These are phyloP conservation scores for Ryuthela nishihirai DNA, from an alignment of 2,888 invertebrate genomes.

Conservation along the genomic window DNA sequence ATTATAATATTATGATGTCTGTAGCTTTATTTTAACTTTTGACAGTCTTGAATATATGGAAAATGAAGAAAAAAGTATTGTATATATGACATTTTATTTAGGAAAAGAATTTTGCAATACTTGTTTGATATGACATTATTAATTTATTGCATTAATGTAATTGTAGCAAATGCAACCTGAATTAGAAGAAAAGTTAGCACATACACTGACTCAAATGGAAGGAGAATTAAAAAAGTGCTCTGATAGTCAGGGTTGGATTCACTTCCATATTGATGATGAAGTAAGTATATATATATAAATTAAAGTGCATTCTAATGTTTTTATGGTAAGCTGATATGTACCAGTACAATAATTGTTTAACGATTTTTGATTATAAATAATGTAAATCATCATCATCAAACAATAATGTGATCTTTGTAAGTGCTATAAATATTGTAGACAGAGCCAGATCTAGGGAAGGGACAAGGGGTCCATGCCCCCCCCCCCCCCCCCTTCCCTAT, in stretches of 20 bases:
- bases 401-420: background rate
- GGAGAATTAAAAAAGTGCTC: constrained; percentile 67
- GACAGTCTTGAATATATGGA: too few relatives aligned
- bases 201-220: constrained; percentile 65
- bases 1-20: too few relatives aligned
- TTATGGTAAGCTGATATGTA: constrained; percentile 7
- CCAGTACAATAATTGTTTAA: constrained; percentile 13
- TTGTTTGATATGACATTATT: too few relatives aligned
- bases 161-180: constrained; percentile 61
- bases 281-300: constrained; percentile 40
- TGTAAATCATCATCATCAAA: too few relatives aligned
- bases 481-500: too few relatives aligned
- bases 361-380: background rate
- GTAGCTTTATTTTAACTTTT: too few relatives aligned
- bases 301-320: background rate
- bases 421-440: background rate
- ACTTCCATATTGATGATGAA: constrained; percentile 55
- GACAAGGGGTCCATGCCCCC: too few relatives aligned
- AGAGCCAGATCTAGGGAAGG: too few relatives aligned
- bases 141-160: constrained; percentile 13
- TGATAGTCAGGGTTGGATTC: constrained; percentile 60
- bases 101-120: too few relatives aligned
- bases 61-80: too few relatives aligned
- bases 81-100: too few relatives aligned
- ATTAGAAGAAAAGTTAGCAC: constrained; percentile 64